A percentile compares a stretch with the other conserved stretches of the same genome.
These are phyloP conservation scores for Apaloderma vittatum DNA, from an alignment of 2,113 vertebrate species.

Conservation along the genomic window DNA sequence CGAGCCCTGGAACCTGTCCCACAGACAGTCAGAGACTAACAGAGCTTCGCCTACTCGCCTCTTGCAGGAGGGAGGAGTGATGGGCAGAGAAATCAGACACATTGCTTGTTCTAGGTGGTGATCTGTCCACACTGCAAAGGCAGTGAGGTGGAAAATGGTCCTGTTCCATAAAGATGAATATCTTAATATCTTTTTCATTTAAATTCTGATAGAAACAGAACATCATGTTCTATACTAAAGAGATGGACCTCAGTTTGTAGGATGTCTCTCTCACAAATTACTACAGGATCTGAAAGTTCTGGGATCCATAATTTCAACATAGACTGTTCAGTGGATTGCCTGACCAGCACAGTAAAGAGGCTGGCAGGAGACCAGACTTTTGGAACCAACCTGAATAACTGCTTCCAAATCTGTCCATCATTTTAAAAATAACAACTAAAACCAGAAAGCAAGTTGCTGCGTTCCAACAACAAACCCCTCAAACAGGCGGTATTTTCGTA, in stretches of 20 bases:
- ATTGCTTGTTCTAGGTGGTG: background rate
- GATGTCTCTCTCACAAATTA: background rate
- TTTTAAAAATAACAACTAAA: background rate
- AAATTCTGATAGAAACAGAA: background rate
- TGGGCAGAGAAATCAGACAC: background rate
- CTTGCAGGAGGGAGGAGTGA: background rate
- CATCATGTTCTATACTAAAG: background rate
- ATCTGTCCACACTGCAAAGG: background rate
- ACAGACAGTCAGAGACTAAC: background rate
- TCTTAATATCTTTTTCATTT: background rate
- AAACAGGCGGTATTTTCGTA: background rate
- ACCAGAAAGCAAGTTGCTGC: background rate
- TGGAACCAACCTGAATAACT: background rate
- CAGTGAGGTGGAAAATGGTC: background rate
- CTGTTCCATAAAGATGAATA: background rate
- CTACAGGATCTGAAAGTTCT: background rate
- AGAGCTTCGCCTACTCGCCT: background rate
- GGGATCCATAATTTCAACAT: background rate
- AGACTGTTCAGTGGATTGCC: background rate
- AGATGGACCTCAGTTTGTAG: background rate
- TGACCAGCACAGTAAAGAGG: background rate
- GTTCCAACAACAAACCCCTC: background rate
- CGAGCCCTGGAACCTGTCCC: background rate
- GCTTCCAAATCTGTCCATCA: background rate
- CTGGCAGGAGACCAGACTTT: background rate